Evolutionary conservation across 2,888 invertebrate species (phyloP).

Genomic region (Andrena flavipes): DNA sequence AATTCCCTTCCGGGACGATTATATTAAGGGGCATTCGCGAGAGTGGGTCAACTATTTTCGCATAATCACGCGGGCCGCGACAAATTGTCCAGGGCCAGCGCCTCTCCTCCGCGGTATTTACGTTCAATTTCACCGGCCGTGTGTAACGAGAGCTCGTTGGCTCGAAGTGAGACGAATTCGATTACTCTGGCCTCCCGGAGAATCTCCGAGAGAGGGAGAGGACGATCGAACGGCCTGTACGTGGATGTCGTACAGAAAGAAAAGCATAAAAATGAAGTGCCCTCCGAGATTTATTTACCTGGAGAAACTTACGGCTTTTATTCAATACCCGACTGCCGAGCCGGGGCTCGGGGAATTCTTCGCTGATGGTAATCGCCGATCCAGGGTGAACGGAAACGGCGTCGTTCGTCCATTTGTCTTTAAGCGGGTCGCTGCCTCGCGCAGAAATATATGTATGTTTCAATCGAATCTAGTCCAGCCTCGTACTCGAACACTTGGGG

Average conservation of each 20-base stretch:
- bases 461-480: no score
- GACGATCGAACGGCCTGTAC: slow-evolving; percentile 67
- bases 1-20: not conserved
- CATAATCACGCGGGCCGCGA: slow-evolving; percentile 44
- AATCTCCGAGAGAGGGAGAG: slow-evolving; percentile 17
- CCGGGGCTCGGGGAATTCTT: slow-evolving; percentile 24
- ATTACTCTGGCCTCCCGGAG: slow-evolving; percentile 39
- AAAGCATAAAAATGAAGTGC: slow-evolving; percentile 62
- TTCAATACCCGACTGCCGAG: slow-evolving; percentile 37
- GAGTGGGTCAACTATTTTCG: slow-evolving; percentile 33
- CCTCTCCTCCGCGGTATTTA: slow-evolving; percentile 52
- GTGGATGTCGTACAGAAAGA: slow-evolving; percentile 64
- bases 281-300: slow-evolving; percentile 61
- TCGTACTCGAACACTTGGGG: no score
- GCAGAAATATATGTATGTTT: not conserved
- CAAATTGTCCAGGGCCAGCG: slow-evolving; percentile 28
- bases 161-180: slow-evolving; percentile 68
- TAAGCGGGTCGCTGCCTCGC: not conserved
- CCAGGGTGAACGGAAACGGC: slow-evolving; percentile 9
- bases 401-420: not conserved
- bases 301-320: slow-evolving; percentile 56
- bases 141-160: slow-evolving; percentile 71
- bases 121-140: slow-evolving; percentile 66
- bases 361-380: slow-evolving; percentile 11
- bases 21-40: not conserved